Conservation (phyloP, 1,140 invertebrate species). For the Caerostris darwini region DNA sequence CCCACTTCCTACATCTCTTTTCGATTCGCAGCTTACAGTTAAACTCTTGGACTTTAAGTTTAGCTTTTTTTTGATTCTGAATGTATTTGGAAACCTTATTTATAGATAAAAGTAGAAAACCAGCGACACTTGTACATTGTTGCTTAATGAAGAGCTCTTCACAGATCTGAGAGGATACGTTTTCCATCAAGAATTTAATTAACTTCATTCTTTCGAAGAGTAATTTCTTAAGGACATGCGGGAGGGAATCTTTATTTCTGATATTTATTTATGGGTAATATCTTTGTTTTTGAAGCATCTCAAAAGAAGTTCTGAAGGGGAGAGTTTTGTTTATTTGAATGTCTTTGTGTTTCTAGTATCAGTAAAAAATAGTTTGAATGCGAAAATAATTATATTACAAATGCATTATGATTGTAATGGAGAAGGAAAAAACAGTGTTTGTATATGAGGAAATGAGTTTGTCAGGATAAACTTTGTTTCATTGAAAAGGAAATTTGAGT, state of each 20-base stretch:
- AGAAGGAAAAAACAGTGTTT: neutral
- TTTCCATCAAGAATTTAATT: constrained; percentile 53
- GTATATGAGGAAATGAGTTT: neutral
- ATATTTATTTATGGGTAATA: constrained; percentile 7
- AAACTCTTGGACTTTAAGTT: neutral
- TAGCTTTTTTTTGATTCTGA: neutral
- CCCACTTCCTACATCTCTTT: neutral
- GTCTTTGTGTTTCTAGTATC: neutral
- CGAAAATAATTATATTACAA: neutral
- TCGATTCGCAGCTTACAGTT: neutral
- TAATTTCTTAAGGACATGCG: constrained; percentile 20
- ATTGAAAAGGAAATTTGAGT: neutral
- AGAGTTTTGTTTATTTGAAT: constrained; percentile 34
- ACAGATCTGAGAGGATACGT: constrained; percentile 40
- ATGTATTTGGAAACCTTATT: constrained; percentile 1
- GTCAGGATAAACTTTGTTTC: neutral
- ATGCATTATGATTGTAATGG: neutral
- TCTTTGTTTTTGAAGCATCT: neutral
- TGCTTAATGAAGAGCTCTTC: constrained; percentile 29
- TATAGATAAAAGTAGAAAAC: constrained; percentile 49
- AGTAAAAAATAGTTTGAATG: neutral
- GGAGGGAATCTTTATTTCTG: constrained; percentile 45
- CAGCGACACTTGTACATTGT: constrained; percentile 3
- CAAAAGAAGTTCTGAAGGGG: neutral
- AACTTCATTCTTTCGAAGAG: constrained; percentile 14